phyloP scores from a whole-genome alignment of 2,113 vertebrate species.

The Phaethornis superciliosus region DNA sequence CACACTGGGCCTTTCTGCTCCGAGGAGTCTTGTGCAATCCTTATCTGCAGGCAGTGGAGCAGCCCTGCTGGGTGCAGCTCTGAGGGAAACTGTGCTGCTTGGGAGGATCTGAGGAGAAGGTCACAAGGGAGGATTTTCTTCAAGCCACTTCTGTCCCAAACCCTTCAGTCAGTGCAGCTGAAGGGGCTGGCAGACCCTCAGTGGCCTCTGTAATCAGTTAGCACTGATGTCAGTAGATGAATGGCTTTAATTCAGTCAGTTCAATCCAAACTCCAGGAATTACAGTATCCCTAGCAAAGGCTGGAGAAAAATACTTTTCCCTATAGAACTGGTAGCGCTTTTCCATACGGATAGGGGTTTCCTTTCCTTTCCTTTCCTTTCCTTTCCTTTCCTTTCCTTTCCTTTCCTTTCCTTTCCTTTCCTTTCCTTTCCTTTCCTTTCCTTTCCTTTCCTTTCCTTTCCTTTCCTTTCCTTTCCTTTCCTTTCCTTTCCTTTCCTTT shows the following conservation, averaged over 20 bases:
- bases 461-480: background rate
- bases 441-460: background rate
- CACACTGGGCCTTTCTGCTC: background rate
- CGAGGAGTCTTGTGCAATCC: background rate
- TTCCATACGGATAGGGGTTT: background rate
- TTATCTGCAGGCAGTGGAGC: background rate
- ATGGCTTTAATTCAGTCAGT: background rate
- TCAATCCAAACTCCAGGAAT: background rate
- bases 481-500: background rate
- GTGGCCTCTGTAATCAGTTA: background rate
- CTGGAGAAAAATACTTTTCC: background rate
- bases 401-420: background rate
- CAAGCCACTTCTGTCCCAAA: background rate
- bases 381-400: background rate
- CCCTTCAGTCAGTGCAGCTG: background rate
- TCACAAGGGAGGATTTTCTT: background rate
- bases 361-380: background rate
- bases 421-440: background rate
- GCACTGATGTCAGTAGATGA: accelerated
- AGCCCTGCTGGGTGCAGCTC: background rate
- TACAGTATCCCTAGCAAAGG: background rate
- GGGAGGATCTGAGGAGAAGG: background rate
- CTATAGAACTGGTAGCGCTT: background rate
- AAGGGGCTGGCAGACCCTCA: background rate
- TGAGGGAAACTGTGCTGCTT: background rate